These are phyloP conservation scores for Daphoenositta chrysoptera DNA, from an alignment of 2,113 vertebrate genomes.

Conservation along the genomic window DNA sequence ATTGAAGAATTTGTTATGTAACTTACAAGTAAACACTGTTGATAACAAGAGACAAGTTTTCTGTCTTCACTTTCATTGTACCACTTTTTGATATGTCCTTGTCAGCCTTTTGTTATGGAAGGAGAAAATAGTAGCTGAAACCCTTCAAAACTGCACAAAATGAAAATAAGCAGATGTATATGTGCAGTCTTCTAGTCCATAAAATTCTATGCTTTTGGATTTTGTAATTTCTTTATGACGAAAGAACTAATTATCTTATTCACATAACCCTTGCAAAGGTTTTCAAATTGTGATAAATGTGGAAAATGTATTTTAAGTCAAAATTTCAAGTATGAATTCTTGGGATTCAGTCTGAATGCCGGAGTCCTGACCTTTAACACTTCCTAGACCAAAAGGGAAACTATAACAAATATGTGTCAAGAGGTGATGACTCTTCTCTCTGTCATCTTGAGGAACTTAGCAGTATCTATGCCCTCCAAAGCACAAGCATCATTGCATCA, in stretches of 20 bases:
- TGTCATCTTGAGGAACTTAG: neutral
- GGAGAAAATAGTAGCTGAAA: neutral
- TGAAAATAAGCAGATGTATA: neutral
- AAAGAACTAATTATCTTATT: neutral
- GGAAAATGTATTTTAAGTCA: neutral
- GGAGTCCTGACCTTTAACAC: slow-evolving; percentile 51
- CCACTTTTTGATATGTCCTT: neutral
- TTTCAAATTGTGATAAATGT: neutral
- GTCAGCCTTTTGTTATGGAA: neutral
- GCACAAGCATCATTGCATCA: neutral
- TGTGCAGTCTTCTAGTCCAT: neutral
- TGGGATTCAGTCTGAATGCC: slow-evolving; percentile 23
- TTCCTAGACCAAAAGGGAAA: slow-evolving; percentile 23
- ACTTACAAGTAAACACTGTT: neutral
- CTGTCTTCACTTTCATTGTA: neutral
- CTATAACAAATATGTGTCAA: slow-evolving; percentile 56
- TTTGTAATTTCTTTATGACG: neutral
- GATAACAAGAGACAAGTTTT: neutral
- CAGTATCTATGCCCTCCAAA: neutral
- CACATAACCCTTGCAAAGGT: neutral
- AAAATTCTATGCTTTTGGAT: neutral
- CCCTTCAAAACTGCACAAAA: neutral
- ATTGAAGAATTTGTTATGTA: neutral
- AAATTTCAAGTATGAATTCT: neutral
- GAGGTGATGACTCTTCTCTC: slow-evolving; percentile 32